Conservation (phyloP, 2,113 vertebrate species). For the Willisornis vidua region DNA sequence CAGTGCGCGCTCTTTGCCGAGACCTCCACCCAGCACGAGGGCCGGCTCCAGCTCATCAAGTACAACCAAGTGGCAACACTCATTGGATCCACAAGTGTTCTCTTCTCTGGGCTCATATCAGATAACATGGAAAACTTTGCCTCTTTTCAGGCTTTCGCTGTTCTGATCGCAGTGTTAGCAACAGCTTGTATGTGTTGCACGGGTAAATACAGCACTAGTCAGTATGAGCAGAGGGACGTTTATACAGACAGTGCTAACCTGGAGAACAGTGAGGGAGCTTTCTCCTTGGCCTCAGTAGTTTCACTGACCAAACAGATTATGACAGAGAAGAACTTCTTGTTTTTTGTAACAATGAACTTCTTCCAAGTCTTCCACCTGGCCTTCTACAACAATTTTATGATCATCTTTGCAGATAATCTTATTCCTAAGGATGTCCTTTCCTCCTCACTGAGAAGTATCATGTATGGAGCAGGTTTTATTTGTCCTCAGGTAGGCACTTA, state of each 20-base stretch:
- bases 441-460: conserved; percentile 80
- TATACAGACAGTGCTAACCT: neutral
- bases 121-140: conserved; percentile 85
- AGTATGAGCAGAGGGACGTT: conserved; percentile 68
- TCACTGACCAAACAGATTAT: conserved; percentile 83
- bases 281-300: conserved; percentile 73
- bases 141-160: conserved; percentile 76
- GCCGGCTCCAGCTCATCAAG: conserved; percentile 79
- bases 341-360: conserved; percentile 90
- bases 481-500: conserved; percentile 85
- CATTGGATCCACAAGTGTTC: conserved; percentile 81
- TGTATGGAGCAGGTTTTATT: conserved; percentile 90
- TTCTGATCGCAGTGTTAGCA: conserved; percentile 75
- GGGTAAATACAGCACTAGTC: conserved; percentile 76
- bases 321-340: conserved; percentile 81
- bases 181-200: conserved; percentile 84
- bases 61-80: conserved; percentile 85
- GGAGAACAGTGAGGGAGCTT: neutral
- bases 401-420: conserved; percentile 89
- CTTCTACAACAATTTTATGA: conserved; percentile 90
- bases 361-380: conserved; percentile 88
- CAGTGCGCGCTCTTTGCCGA: conserved; percentile 87
- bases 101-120: conserved; percentile 85
- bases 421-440: conserved; percentile 83
- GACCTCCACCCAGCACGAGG: conserved; percentile 78